Base-by-base conservation (phyloP, 2,888 invertebrate genomes). In the Xestia rhomboidea region DNA sequence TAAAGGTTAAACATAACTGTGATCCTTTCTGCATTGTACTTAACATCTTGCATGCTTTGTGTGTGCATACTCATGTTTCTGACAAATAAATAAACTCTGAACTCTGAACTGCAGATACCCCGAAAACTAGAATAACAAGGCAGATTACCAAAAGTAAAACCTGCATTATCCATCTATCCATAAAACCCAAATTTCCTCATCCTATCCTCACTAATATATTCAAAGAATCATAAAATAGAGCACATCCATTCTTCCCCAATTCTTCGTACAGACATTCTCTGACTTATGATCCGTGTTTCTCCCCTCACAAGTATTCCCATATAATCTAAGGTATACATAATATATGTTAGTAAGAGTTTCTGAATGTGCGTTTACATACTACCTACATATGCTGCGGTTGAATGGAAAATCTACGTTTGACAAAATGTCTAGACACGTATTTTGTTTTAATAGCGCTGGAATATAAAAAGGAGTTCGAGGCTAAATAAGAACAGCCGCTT, bases 301-400 rank as follows among this genome's bases (percentile, higher is more conserved):
- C 49, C 68, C 76, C 83, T 76, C 78, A 41, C 76, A 81, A 83
- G 84, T 82, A 87, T 86, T 81, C 79, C 86, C 76, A 81, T 87
- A 85, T 85, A 78, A 87, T 89, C 84, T 75, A 71, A 77, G 77
- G 66, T 80, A 77, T 85, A 85, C 81, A 84, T 89, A 81, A 88
- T 87, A 82, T 75, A 87, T 85, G 68, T 64, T 68, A 73, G 83
- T 80, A 81, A 86, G 87, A 82, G 81, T 85, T 85, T 83, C 83
- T 77, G 74, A 79, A 80, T 74, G 76, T 86, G 74, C 82, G 77
- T 81, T 81, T 76, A 84, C 79, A 79, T 83, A 80, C 73, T 66
- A 77, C 76, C 68, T 76, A 72, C 73, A 60, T 68, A 75, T 85
- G 88, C 63, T 41, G 68, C 71, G 70, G 86, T 72, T 46, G 62